Conservation (phyloP, 2,797 vertebrate species). For the Ptychobarbus kaznakovi region DNA sequence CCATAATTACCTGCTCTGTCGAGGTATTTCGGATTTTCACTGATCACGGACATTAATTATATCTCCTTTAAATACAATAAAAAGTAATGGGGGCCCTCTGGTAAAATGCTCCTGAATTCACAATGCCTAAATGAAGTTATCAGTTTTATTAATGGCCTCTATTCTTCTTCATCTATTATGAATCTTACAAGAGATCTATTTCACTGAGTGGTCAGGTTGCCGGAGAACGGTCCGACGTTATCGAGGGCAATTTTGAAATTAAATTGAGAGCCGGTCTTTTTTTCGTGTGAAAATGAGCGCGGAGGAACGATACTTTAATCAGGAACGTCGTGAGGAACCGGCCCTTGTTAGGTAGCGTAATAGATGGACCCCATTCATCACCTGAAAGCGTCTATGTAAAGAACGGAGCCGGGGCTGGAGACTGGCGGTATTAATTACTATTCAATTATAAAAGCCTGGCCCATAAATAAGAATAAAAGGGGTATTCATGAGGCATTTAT, state of each 20-base stretch:
- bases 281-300: slow-evolving; percentile 75
- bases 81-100: slow-evolving; percentile 90
- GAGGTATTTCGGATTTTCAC: slow-evolving; percentile 77
- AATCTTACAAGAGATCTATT: slow-evolving; percentile 84
- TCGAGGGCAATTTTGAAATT: slow-evolving; percentile 93
- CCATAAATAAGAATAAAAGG: slow-evolving; percentile 86
- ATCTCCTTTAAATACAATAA: slow-evolving; percentile 92
- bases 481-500: slow-evolving; percentile 74
- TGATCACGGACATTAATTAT: slow-evolving; percentile 81
- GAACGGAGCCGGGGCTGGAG: slow-evolving; percentile 85
- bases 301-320: slow-evolving; percentile 89
- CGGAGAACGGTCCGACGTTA: slow-evolving; percentile 78
- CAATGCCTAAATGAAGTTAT: slow-evolving; percentile 89
- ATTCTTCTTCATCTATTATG: slow-evolving; percentile 89
- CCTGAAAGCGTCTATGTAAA: slow-evolving; percentile 90
- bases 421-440: slow-evolving; percentile 97
- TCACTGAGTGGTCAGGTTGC: slow-evolving; percentile 82
- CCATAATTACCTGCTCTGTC: slow-evolving; percentile 79
- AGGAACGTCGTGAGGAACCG: slow-evolving; percentile 86
- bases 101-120: slow-evolving; percentile 76
- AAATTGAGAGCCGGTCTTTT: slow-evolving; percentile 85
- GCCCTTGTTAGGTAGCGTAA: slow-evolving; percentile 90
- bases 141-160: slow-evolving; percentile 93
- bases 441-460: slow-evolving; percentile 95
- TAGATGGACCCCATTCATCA: slow-evolving; percentile 97